These are phyloP conservation scores for Clusia tigrina DNA, from an alignment of 2,888 invertebrate genomes.

Conservation along the genomic window DNA sequence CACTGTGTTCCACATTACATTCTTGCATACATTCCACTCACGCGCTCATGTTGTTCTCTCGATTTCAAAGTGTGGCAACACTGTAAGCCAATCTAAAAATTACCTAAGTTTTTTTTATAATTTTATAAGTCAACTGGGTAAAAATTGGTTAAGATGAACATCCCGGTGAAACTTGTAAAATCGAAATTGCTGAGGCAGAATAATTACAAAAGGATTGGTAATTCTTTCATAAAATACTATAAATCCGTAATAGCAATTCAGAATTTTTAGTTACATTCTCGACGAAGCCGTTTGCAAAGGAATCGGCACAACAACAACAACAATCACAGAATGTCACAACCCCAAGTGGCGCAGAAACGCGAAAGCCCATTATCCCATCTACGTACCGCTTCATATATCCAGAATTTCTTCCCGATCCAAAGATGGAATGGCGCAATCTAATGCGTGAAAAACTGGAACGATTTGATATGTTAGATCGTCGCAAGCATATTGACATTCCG, in stretches of 20 bases:
- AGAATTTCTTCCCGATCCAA: constrained; percentile 91
- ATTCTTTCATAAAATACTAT: constrained; percentile 13
- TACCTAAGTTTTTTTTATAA: background rate
- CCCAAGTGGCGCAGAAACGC: constrained; percentile 33
- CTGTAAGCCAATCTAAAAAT: too few species aligned
- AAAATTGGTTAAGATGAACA: constrained; percentile 44
- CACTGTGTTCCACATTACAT: too few species aligned
- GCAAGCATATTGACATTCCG: constrained; percentile 81
- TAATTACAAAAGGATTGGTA: constrained; percentile 44
- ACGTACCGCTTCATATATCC: constrained; percentile 80
- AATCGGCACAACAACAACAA: constrained; percentile 26
- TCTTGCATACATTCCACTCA: too few species aligned
- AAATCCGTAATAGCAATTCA: too few species aligned
- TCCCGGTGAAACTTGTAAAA: constrained; percentile 34
- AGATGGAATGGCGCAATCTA: constrained; percentile 77
- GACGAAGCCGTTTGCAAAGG: constrained; percentile 40
- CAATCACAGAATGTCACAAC: constrained; percentile 1
- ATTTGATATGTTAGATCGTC: constrained; percentile 87
- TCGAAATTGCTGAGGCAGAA: constrained; percentile 34
- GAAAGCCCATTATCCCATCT: constrained; percentile 59
- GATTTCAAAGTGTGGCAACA: too few species aligned
- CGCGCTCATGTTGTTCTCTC: too few species aligned
- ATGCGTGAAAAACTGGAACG: constrained; percentile 89
- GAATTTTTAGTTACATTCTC: constrained; percentile 44
- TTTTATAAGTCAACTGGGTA: background rate